These are phyloP conservation scores for Schrankia costaestrigalis DNA, from an alignment of 2,888 invertebrate genomes.

Conservation along the genomic window DNA sequence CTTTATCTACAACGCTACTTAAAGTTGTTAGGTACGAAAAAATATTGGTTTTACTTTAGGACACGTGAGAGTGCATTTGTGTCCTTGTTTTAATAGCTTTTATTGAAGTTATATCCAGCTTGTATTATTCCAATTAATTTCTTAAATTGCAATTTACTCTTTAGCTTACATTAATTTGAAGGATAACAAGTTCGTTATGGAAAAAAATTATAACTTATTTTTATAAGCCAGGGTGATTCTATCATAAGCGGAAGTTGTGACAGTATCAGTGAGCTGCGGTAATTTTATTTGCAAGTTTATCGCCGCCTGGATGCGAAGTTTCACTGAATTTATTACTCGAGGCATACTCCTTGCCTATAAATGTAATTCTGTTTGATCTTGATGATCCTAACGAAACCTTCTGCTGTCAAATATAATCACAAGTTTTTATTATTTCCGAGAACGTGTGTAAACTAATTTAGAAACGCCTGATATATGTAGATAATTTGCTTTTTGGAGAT, in stretches of 20 bases:
- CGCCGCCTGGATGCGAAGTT: slow-evolving; percentile 6
- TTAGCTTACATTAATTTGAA: slow-evolving; percentile 11
- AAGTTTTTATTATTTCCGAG: slow-evolving; percentile 26
- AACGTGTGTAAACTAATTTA: slow-evolving; percentile 30
- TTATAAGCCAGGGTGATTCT: slow-evolving; percentile 2
- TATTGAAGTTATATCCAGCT: too few relatives aligned
- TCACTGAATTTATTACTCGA: slow-evolving; percentile 1
- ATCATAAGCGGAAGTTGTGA: slow-evolving; percentile 4
- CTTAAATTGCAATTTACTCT: too few relatives aligned
- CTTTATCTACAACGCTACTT: too few relatives aligned
- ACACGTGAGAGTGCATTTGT: too few relatives aligned
- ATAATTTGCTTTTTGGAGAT: too few relatives aligned
- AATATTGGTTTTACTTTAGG: too few relatives aligned
- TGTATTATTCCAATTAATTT: too few relatives aligned
- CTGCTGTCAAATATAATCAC: slow-evolving; percentile 21
- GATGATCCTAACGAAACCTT: slow-evolving; percentile 9
- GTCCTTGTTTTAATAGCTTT: too few relatives aligned
- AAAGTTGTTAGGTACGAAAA: too few relatives aligned
- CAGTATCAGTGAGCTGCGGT: not conserved
- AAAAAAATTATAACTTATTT: slow-evolving; percentile 9
- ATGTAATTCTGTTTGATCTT: slow-evolving; percentile 11
- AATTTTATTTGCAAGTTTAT: slow-evolving; percentile 1
- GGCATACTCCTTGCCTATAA: not conserved
- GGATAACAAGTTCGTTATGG: slow-evolving; percentile 13
- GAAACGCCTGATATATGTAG: too few relatives aligned